Evolutionary conservation across 2,113 vertebrate genomes (phyloP), one percentile per base, ranked within the genome.

Genomic region (Excalfactoria chinensis): DNA sequence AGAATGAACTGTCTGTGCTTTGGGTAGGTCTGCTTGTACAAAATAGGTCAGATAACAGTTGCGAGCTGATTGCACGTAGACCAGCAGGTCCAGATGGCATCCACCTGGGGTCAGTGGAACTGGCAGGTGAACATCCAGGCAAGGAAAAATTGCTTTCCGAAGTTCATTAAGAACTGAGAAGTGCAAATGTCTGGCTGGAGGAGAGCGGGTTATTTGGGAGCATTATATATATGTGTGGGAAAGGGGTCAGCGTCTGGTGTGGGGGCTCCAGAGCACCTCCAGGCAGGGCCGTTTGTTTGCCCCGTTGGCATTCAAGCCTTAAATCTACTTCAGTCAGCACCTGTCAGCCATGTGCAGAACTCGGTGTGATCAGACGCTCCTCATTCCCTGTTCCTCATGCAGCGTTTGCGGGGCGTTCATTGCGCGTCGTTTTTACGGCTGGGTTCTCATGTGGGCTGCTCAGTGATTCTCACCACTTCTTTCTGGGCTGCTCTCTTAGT

Each of bases 71-170:
- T 11, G 3, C 30, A 44, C 0, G 4, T 28, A 32, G 49, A 56
- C 14, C 90, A 72, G 95, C 90, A 62, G 92, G 94, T 56, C 91
- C 94, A 95, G 95, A 93, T 93, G 93, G 95, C 30, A 7, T 21
- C 79, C 26, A 41, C 76, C 89, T 12, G 51, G n/a, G 43, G 66
- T 64, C 60, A 67, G 3, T n/a, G 74, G 71, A 60, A 3, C 75
- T 67, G 84, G 73, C 80, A 10, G 40, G 13, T 11, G 69, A 63
- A 63, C 37, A 56, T 55, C 70, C 35, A 6, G 35, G 63, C 32
- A 35, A n/a, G 48, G 66, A 43, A 63, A 51, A 69, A 87, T 34
- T 73, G 43, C 2, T 22, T 53, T 59, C 6, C 9, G 34, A 63
- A 25, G 41, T 67, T 80, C 23, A 19, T 56, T 23, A 46, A 21